Conservation (phyloP, 2,797 vertebrate species). For the Sebastes umbrosus region DNA sequence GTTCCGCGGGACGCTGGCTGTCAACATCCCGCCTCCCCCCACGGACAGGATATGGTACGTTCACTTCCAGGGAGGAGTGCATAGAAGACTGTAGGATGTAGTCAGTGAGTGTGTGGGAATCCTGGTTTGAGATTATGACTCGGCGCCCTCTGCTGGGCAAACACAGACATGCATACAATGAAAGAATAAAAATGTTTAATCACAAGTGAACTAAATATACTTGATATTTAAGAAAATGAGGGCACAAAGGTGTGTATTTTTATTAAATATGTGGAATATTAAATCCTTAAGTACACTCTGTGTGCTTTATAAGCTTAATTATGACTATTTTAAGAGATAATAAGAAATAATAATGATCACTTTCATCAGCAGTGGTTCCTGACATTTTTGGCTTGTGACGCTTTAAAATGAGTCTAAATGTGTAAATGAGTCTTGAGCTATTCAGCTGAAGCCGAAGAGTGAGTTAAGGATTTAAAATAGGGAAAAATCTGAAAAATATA, state of each 20-base stretch:
- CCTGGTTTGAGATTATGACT: neutral
- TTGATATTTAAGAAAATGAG: neutral
- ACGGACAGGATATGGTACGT: conserved; percentile 97
- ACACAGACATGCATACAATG: neutral
- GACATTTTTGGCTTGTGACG: no score
- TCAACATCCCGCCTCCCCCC: conserved; percentile 98
- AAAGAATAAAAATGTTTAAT: neutral
- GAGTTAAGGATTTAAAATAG: no score
- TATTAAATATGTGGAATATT: neutral
- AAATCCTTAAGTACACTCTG: neutral
- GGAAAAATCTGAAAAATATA: no score
- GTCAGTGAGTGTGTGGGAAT: neutral
- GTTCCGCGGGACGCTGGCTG: conserved; percentile 91
- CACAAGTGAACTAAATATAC: neutral
- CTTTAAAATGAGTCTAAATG: no score
- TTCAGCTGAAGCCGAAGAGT: no score
- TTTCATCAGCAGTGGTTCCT: neutral
- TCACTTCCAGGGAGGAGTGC: conserved; percentile 1
- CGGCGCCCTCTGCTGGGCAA: conserved; percentile 70
- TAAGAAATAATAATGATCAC: neutral
- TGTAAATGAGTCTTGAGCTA: no score
- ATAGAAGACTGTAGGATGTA: neutral
- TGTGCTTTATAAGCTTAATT: neutral
- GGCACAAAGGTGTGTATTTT: neutral
- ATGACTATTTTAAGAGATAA: neutral